phyloP scores from a whole-genome alignment of 2,797 vertebrate genomes.

The Leptoclinus maculatus region DNA sequence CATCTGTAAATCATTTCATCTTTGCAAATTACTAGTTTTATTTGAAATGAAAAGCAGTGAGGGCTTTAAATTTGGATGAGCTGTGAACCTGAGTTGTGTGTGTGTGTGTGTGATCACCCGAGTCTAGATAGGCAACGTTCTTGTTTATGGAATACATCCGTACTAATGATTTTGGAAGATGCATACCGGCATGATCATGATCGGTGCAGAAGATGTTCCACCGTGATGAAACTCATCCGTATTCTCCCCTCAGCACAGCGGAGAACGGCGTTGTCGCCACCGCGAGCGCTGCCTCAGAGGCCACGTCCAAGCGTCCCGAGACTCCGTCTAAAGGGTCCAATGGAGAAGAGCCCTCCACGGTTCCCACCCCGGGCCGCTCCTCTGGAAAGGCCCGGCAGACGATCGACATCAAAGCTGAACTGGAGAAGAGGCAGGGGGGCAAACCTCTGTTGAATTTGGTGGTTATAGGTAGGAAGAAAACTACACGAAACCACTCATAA shows the following conservation, averaged over 20 bases:
- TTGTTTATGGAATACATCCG: not conserved
- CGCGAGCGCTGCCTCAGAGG: conserved; percentile 64
- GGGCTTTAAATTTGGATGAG: not conserved
- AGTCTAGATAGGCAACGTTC: not conserved
- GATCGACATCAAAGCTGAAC: conserved; percentile 91
- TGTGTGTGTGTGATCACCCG: too few relatives aligned
- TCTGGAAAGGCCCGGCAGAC: conserved; percentile 89
- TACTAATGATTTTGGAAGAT: not conserved
- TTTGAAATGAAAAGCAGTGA: not conserved
- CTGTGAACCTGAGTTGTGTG: too few relatives aligned
- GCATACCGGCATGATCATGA: not conserved
- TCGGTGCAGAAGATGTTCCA: not conserved
- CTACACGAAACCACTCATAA: not conserved
- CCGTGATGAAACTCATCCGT: not conserved
- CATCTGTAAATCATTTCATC: not conserved
- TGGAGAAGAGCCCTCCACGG: conserved; percentile 82
- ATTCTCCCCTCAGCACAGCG: conserved; percentile 78
- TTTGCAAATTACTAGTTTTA: not conserved
- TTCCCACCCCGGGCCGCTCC: conserved; percentile 83
- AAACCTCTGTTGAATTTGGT: conserved; percentile 96
- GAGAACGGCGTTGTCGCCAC: conserved; percentile 83
- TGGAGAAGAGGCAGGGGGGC: conserved; percentile 96
- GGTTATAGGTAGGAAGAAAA: conserved; percentile 90
- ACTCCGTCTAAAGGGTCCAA: conserved; percentile 73
- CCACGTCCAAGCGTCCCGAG: conserved; percentile 74